phyloP scores from a whole-genome alignment of 2,113 vertebrate species.

The Larimichthys polyactis region DNA sequence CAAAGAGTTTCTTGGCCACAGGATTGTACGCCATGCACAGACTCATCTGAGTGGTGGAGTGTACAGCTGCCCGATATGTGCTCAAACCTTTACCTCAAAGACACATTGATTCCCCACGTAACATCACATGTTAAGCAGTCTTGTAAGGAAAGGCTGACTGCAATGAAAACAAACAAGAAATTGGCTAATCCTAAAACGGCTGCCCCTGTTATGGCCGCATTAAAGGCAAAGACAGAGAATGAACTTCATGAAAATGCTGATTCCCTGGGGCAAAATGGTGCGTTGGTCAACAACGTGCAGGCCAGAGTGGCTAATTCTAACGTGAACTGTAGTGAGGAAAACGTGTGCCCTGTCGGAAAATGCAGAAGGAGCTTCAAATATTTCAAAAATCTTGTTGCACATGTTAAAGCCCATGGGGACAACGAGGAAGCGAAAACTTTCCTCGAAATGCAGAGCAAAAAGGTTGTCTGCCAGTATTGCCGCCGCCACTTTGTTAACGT shows the following conservation, averaged over 20 bases:
- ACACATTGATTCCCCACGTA: conserved; percentile 94
- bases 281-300: conserved; percentile 79
- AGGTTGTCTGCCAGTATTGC: conserved; percentile 98
- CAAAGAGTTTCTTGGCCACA: conserved; percentile 97
- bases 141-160: conserved; percentile 93
- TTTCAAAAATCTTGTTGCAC: conserved; percentile 95
- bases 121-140: conserved; percentile 96
- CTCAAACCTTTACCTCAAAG: conserved; percentile 93
- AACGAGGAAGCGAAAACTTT: conserved; percentile 94
- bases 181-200: conserved; percentile 87
- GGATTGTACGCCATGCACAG: conserved; percentile 97
- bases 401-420: conserved; percentile 92
- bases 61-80: conserved; percentile 96
- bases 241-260: conserved; percentile 86
- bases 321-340: conserved; percentile 85
- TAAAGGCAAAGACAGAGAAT: conserved; percentile 86
- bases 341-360: conserved; percentile 92
- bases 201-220: conserved; percentile 75
- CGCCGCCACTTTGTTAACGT: conserved; percentile 95
- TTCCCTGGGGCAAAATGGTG: conserved; percentile 82
- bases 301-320: conserved; percentile 77
- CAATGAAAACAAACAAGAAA: conserved; percentile 92
- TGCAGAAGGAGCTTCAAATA: conserved; percentile 96
- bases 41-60: conserved; percentile 92
- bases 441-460: conserved; percentile 96